Evolutionary conservation across 2,113 vertebrate genomes (phyloP).

Genomic region (Apodemus speciosus): DNA sequence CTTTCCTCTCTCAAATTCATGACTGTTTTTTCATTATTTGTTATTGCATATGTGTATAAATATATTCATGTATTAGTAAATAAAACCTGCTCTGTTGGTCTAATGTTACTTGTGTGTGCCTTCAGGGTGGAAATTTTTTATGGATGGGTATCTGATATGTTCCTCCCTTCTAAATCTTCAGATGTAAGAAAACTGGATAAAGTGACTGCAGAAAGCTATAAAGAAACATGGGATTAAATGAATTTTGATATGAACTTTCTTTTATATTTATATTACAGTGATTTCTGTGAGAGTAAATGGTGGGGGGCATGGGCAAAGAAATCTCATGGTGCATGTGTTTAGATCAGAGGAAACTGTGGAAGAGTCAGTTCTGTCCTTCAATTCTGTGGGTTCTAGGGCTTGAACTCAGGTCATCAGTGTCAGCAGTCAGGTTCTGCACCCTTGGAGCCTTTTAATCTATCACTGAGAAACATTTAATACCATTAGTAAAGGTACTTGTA

Average conservation of each 20-base stretch:
- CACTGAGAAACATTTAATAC: background rate
- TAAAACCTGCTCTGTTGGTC: background rate
- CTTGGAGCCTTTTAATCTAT: background rate
- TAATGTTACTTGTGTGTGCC: too few relatives aligned
- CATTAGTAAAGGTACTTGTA: background rate
- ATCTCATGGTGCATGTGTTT: background rate
- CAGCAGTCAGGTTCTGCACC: background rate
- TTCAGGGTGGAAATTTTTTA: background rate
- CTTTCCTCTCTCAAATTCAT: background rate
- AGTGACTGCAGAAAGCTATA: background rate
- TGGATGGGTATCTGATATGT: background rate
- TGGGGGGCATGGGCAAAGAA: too few relatives aligned
- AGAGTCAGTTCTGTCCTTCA: background rate
- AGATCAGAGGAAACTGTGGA: background rate
- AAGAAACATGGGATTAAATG: background rate
- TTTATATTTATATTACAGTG: background rate
- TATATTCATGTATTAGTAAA: background rate
- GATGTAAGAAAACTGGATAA: background rate
- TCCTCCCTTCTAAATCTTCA: background rate
- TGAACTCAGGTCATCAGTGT: background rate
- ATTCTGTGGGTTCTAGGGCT: background rate
- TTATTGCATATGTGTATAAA: background rate
- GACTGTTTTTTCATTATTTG: background rate
- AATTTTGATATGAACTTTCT: conserved; percentile 1
- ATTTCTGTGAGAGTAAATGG: too few relatives aligned